Evolutionary conservation across 1,140 invertebrate species (phyloP).

Genomic region (Lucilia cuprina): DNA sequence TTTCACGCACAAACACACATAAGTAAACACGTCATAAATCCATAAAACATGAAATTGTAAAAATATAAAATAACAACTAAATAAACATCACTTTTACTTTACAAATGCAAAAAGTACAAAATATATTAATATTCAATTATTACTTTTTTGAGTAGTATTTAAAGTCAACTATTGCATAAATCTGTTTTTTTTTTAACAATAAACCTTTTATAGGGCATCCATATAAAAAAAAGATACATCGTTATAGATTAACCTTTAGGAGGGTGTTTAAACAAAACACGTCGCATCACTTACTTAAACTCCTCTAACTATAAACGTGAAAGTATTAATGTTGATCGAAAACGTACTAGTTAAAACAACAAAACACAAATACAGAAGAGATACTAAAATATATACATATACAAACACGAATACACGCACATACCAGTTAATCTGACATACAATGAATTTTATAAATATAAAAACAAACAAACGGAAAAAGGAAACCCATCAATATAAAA

Average conservation of each 20-base stretch:
- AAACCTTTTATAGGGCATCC: background rate
- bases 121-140: background rate
- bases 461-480: background rate
- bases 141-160: too few species aligned
- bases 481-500: background rate
- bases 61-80: background rate
- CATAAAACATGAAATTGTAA: background rate
- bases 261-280: constrained; percentile 10
- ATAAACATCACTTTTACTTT: background rate
- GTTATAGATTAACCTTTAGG: background rate
- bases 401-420: background rate
- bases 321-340: constrained; percentile 24
- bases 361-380: background rate
- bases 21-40: background rate
- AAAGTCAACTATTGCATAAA: too few species aligned
- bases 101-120: background rate
- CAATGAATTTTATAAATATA: too few species aligned
- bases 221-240: background rate
- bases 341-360: constrained; percentile 7
- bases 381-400: background rate
- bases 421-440: background rate
- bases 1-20: background rate
- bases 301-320: constrained; percentile 20
- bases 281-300: constrained; percentile 29
- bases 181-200: background rate